Percentiles rank a stretch among this genome's conserved stretches.
phyloP scores from a whole-genome alignment of 1,140 invertebrate genomes.

The Tachypleus tridentatus region DNA sequence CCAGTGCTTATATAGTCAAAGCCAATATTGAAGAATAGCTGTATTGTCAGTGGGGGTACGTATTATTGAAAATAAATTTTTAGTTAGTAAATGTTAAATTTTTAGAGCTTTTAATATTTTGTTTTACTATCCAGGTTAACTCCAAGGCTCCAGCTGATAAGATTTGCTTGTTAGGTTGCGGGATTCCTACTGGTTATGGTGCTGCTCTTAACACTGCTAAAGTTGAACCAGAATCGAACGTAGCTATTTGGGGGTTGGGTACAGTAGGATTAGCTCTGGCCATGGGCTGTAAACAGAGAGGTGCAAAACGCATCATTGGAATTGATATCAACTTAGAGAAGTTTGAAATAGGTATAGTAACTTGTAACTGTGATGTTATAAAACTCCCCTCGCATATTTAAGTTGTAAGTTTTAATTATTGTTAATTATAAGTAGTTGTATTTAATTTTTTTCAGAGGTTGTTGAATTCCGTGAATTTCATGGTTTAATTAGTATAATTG shows the following conservation, averaged over 20 bases:
- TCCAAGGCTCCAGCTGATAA: constrained; percentile 69
- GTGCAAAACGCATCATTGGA: constrained; percentile 85
- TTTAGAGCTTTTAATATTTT: no score
- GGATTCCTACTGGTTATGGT: constrained; percentile 82
- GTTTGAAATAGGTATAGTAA: constrained; percentile 54
- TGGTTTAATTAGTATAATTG: no score
- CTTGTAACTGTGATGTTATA: not conserved
- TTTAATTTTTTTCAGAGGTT: not conserved
- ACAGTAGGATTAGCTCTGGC: constrained; percentile 88
- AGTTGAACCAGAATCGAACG: constrained; percentile 61
- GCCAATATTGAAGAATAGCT: no score
- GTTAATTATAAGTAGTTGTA: constrained; percentile 5
- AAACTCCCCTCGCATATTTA: not conserved
- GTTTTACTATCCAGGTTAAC: constrained; percentile 34
- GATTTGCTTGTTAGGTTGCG: constrained; percentile 91
- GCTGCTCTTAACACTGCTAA: constrained; percentile 91
- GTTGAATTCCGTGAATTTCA: no score
- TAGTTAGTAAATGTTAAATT: no score
- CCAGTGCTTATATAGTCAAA: no score
- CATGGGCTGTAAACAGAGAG: constrained; percentile 81
- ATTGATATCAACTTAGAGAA: constrained; percentile 85
- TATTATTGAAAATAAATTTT: no score
- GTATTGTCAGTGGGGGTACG: no score
- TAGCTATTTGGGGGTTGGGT: constrained; percentile 88
- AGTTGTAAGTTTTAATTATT: not conserved